These are phyloP conservation scores for Aspidoscelis tigris DNA, from an alignment of 2,113 vertebrate species.

Conservation along the genomic window DNA sequence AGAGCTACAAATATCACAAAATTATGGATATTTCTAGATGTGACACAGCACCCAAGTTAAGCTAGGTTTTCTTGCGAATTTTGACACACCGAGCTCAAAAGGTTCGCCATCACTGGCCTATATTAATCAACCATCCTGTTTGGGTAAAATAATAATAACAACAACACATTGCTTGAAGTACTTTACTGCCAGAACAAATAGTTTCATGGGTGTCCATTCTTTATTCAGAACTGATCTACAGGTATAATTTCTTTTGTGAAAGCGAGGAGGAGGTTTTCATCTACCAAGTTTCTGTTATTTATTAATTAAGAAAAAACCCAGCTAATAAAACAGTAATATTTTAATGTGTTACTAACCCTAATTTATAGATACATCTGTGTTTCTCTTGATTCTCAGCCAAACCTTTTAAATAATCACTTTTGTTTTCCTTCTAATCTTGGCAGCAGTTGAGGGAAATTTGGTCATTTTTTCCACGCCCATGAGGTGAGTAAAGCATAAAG, in stretches of 20 bases:
- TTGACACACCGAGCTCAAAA: too few species aligned
- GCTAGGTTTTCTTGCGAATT: too few species aligned
- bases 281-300: neutral
- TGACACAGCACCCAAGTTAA: too few species aligned
- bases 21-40: too few species aligned
- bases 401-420: conserved; percentile 57
- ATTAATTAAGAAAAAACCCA: conserved; percentile 20
- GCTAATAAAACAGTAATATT: conserved; percentile 47
- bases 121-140: too few species aligned
- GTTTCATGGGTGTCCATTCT: too few species aligned
- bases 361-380: conserved; percentile 51
- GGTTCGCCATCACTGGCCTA: too few species aligned
- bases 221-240: neutral
- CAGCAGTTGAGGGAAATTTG: conserved; percentile 35
- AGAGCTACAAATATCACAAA: too few species aligned
- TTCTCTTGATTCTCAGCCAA: conserved; percentile 54
- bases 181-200: too few species aligned
- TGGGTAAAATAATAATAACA: too few species aligned
- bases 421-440: conserved; percentile 26
- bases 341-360: conserved; percentile 23
- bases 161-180: too few species aligned
- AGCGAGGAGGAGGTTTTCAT: neutral
- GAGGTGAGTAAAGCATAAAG: neutral
- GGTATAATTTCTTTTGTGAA: neutral
- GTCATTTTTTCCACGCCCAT: conserved; percentile 46